Conservation (phyloP, 2,113 vertebrate species). For the Peromyscus maniculatus region DNA sequence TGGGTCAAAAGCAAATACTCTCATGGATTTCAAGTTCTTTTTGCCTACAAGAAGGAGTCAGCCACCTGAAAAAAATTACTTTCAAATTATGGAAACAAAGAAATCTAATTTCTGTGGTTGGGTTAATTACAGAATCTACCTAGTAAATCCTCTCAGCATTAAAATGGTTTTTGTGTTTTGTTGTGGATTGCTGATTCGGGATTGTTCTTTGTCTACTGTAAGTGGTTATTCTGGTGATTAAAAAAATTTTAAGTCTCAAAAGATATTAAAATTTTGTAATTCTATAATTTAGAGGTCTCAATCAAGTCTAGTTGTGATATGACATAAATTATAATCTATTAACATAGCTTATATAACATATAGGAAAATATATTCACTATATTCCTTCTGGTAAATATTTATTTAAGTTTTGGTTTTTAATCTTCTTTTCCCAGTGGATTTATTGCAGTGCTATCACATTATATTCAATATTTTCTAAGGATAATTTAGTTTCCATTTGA, state of each 20-base stretch:
- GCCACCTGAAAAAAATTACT: background rate
- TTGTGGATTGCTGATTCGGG: background rate
- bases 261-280: background rate
- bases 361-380: background rate
- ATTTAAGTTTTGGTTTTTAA: background rate
- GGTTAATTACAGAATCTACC: background rate
- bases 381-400: background rate
- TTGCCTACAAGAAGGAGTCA: background rate
- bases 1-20: background rate
- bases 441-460: background rate
- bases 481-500: slow-evolving; percentile 39
- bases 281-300: background rate
- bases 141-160: background rate
- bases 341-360: background rate
- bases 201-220: background rate
- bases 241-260: background rate
- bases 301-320: background rate
- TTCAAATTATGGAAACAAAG: background rate
- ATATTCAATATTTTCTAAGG: background rate
- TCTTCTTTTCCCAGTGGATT: background rate
- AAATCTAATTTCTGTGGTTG: background rate
- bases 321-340: background rate
- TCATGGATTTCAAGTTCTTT: background rate
- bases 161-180: background rate
- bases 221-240: background rate